These are phyloP conservation scores for Protobothrops flavoviridis DNA, from an alignment of 2,113 vertebrate species.

Conservation along the genomic window DNA sequence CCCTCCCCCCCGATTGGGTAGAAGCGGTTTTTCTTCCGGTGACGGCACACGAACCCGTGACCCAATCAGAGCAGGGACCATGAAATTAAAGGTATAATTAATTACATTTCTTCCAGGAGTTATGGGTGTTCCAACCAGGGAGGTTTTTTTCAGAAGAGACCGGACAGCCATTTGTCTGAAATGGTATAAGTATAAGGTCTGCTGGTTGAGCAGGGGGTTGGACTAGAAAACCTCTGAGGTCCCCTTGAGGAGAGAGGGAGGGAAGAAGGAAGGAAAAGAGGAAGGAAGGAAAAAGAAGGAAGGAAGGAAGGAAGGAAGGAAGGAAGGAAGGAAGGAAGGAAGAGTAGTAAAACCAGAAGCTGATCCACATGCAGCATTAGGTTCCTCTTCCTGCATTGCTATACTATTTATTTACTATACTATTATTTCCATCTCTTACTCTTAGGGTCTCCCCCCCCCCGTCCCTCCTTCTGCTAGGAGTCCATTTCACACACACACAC, in stretches of 20 bases:
- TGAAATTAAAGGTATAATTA: background rate
- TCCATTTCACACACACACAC: background rate
- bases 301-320: background rate
- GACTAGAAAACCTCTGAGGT: background rate
- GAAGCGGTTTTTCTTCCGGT: background rate
- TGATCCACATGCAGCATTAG: background rate
- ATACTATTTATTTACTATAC: background rate
- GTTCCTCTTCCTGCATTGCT: background rate
- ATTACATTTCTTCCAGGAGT: background rate
- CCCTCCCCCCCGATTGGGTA: background rate
- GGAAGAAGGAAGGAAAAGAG: too few species aligned
- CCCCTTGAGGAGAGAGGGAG: too few species aligned
- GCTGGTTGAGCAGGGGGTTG: too few species aligned
- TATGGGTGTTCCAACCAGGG: too few species aligned
- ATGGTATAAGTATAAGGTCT: too few species aligned
- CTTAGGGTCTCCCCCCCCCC: background rate
- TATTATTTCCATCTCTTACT: background rate
- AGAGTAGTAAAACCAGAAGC: background rate
- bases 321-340: background rate
- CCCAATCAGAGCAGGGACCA: background rate
- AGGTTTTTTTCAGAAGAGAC: too few species aligned
- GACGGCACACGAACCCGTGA: background rate
- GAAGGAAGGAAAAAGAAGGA: too few species aligned
- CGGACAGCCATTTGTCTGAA: too few species aligned
- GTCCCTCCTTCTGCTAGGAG: background rate